Evolutionary conservation across 2,797 vertebrate species (phyloP), one percentile per base, ranked within the genome.

Genomic region (Heterohyrax brucei): DNA sequence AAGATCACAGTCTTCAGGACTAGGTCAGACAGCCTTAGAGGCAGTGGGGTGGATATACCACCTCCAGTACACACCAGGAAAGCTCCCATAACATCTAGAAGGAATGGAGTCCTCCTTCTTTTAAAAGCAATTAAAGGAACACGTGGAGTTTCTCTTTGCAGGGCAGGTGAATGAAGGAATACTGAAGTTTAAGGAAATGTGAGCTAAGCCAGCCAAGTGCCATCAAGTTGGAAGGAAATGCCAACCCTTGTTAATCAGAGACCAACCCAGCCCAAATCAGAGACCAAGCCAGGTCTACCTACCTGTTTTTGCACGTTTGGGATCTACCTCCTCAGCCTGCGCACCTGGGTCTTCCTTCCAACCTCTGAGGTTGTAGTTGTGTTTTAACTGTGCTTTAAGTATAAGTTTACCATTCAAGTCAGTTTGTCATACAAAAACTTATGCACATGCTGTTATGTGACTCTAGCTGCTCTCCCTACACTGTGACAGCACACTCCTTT

Each of bases 211-310:
- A 39, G 39, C 39, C 39, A 39, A 39, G 39, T 39, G 39, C 39
- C 39, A 39, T 39, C 39, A 3, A 39, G 39, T 39, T 39, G 39
- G 39, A 93, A 79, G 61, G 96, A 95, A 94, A 96, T 48, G 93
- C 93, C 96, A 94, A 86, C 87, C 56, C 89, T 95, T 96, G 95
- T 73, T 91, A 96, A 93, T 96, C 83, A 97, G 97, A 97, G 97
- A 91, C 88, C 79, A 82, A 95, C 93, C 97, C 84, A 73, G 88
- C 39, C 39, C 39, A 39, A 39, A 39, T 39, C 39, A 39, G 39
- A 97, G 97, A 91, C 88, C 79, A 82, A 95, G 94, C 97, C 84
- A 73, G 88, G 93, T 56, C 92, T 50, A 39, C 90, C 95, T 46
- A 7, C 61, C 39, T 39, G 87, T 75, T 93, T 96, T 79, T 13